phyloP scores from a whole-genome alignment of 2,797 vertebrate genomes.

The Echeneis naucrates region DNA sequence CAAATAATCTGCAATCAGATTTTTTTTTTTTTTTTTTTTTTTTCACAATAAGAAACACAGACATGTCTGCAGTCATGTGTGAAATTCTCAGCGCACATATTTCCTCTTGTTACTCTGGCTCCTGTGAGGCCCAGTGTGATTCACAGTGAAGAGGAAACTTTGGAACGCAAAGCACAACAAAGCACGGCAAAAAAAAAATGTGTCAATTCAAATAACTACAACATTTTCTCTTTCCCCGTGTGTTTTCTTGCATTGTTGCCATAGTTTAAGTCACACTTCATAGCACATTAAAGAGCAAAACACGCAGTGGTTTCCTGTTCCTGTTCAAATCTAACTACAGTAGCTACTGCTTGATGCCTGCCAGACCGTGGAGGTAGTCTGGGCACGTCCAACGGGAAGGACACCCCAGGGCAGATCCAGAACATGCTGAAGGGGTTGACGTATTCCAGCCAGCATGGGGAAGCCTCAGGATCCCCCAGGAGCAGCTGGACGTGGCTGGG shows the following conservation, averaged over 20 bases:
- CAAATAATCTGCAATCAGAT: not conserved
- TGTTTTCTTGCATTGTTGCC: not conserved
- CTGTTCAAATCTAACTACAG: not conserved
- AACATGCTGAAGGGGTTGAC: conserved; percentile 50
- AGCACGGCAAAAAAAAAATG: not conserved
- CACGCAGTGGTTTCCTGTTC: not conserved
- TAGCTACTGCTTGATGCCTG: conserved; percentile 7
- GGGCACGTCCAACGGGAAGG: conserved; percentile 18
- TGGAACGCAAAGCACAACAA: not conserved
- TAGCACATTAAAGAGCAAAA: not conserved
- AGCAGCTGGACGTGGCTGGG: conserved; percentile 35
- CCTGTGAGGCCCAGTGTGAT: too few species aligned
- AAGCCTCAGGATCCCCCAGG: conserved; percentile 40
- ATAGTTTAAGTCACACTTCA: not conserved
- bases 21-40: not conserved
- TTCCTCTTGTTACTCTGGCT: not conserved
- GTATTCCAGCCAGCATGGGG: conserved; percentile 22
- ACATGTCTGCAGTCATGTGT: not conserved
- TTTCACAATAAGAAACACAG: not conserved
- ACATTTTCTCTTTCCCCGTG: not conserved
- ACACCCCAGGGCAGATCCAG: conserved; percentile 51
- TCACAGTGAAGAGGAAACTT: not conserved
- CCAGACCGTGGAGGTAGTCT: conserved; percentile 11
- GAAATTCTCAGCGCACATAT: not conserved
- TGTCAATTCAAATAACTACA: too few species aligned